Evolutionary conservation across 2,113 vertebrate species (phyloP), one percentile per base, ranked within the genome.

Genomic region (Callaeas wilsoni): DNA sequence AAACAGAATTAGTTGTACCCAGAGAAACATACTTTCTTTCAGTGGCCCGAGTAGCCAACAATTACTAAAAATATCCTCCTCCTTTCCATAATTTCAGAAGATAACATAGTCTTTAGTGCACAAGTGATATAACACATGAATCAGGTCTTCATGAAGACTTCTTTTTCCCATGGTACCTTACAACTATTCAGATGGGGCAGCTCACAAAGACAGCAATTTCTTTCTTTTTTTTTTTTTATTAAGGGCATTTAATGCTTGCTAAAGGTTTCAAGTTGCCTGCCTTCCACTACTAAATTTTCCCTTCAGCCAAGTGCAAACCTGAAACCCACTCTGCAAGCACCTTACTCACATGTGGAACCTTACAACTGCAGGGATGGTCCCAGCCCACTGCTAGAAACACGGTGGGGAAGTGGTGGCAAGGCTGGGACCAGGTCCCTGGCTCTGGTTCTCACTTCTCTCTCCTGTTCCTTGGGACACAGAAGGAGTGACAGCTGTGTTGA

Each of bases 1-100:
- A 92, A 90, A 57, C 67, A 94, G 92, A 94, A 89, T 97, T 79
- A 89, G 78, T 81, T 94, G 88, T 97, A 97, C 94, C 96, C 85
- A 95, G 93, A 98, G 95, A 95, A 96, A 94, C 69, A 46, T 62
- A 67, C 90, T 96, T 96, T 95, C 89, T 97, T 97, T 84, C 82
- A 92, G 93, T 82, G 91, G 67, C 73, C 95, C 18, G 32, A 93
- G 78, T 92, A 96, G 84, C 78, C 88, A 94, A 75, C 35, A 65
- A 84, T 95, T 96, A 95, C 86, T 92, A 96, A 96, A 97, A 97
- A 90, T 97, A 97, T 89, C 93, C 62, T 95, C 6, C 82, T 59
- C 26, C 76, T 82, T 93, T 95, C 78, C 88, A 46, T 96, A 92
- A 94, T 94, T 96, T 93, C 91, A 84, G 89, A 88, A 95, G 90